Evolutionary conservation across 2,888 invertebrate genomes (phyloP).

Genomic region (Colostygia pectinataria): DNA sequence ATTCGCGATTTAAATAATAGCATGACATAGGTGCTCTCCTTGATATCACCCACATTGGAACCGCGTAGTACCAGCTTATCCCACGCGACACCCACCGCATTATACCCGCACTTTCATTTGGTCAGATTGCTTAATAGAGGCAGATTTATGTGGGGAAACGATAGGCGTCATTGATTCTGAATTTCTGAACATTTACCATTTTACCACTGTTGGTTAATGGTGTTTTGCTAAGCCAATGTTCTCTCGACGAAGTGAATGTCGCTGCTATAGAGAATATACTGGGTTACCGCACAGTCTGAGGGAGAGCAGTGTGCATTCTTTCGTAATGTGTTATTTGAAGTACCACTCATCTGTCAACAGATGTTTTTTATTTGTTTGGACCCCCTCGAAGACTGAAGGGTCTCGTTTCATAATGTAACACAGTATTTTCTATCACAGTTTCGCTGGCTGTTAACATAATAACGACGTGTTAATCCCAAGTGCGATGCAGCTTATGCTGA

Average conservation of each 20-base stretch:
- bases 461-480: slow-evolving; percentile 22
- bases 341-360: neutral
- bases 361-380: neutral
- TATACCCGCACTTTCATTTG: slow-evolving; percentile 66
- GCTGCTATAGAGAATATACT: neutral
- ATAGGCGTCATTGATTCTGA: slow-evolving; percentile 30
- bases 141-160: slow-evolving; percentile 56
- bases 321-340: neutral
- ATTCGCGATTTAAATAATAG: slow-evolving; percentile 12
- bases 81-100: slow-evolving; percentile 70
- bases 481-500: too few relatives aligned
- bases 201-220: slow-evolving; percentile 23
- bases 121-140: slow-evolving; percentile 62
- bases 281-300: neutral
- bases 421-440: slow-evolving; percentile 9
- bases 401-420: neutral
- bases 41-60: slow-evolving; percentile 66
- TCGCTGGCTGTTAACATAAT: slow-evolving; percentile 4
- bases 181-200: slow-evolving; percentile 13
- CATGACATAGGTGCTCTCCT: slow-evolving; percentile 58
- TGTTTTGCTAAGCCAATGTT: slow-evolving; percentile 7
- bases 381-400: neutral
- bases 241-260: neutral
- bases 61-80: slow-evolving; percentile 48
- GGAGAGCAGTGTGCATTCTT: neutral